These are phyloP conservation scores for Neomonachus schauinslandi DNA, from an alignment of 2,113 vertebrate genomes.

Conservation along the genomic window DNA sequence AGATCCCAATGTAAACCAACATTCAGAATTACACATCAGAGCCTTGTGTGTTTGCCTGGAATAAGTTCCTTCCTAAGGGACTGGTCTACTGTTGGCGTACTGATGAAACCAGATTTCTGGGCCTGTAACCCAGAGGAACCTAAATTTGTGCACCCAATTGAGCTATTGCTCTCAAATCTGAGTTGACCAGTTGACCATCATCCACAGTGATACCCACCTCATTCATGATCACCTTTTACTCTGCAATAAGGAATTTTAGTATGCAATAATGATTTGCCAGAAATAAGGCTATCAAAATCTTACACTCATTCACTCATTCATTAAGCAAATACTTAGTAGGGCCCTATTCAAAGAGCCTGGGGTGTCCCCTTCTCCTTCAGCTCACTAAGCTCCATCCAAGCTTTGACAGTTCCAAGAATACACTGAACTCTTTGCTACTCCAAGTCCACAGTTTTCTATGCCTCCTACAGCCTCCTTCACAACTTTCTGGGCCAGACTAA, in stretches of 20 bases:
- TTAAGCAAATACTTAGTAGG: not conserved
- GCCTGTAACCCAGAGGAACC: not conserved
- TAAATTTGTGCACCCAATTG: not conserved
- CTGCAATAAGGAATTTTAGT: not conserved
- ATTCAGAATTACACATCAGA: not conserved
- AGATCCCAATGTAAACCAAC: not conserved
- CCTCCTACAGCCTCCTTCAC: not conserved
- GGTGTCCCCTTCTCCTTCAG: not conserved
- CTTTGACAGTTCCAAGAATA: not conserved
- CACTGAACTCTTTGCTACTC: not conserved
- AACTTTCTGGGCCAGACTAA: not conserved
- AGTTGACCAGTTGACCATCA: not conserved
- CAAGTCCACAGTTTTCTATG: too few relatives aligned
- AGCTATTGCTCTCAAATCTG: not conserved
- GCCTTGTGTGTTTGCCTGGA: not conserved
- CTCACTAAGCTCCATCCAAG: not conserved
- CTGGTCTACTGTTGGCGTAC: not conserved
- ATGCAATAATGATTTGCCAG: not conserved
- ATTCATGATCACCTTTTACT: not conserved
- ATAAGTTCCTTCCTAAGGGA: not conserved
- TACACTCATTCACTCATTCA: not conserved
- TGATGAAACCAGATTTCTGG: not conserved
- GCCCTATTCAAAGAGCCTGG: not conserved
- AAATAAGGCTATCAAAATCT: not conserved
- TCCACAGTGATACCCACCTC: not conserved